These are phyloP conservation scores for Neogobius melanostomus DNA, from an alignment of 2,113 vertebrate genomes.

Conservation along the genomic window DNA sequence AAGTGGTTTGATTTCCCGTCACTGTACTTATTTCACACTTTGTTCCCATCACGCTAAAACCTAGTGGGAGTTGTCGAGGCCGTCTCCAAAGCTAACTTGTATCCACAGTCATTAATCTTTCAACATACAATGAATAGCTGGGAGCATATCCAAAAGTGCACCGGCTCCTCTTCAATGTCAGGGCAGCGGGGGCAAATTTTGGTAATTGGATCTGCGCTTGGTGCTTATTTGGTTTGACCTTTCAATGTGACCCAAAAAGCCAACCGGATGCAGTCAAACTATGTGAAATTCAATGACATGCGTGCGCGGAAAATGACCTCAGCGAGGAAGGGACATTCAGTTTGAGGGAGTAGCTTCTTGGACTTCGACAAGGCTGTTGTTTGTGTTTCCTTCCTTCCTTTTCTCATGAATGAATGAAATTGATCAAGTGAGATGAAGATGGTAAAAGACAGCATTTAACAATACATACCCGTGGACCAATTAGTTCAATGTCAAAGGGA, in stretches of 20 bases:
- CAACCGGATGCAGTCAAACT: conserved; percentile 45
- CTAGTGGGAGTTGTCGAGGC: conserved; percentile 20
- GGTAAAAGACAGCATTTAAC: neutral
- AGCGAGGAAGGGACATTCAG: conserved; percentile 61
- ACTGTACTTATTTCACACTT: neutral
- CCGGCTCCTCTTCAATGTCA: conserved; percentile 14
- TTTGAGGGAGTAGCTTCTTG: conserved; percentile 43
- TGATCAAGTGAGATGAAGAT: conserved; percentile 20
- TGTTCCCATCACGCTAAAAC: neutral
- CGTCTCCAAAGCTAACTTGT: conserved; percentile 5
- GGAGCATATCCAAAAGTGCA: conserved; percentile 23
- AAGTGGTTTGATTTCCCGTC: neutral
- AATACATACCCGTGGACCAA: neutral
- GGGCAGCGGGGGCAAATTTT: conserved; percentile 33
- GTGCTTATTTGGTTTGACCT: conserved; percentile 52
- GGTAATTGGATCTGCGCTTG: conserved; percentile 49
- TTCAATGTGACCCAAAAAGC: conserved; percentile 24
- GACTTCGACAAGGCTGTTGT: conserved; percentile 36
- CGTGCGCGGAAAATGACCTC: conserved; percentile 47
- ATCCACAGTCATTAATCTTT: conserved; percentile 47
- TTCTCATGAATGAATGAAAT: conserved; percentile 28
- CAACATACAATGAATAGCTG: conserved; percentile 21
- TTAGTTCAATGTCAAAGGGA: neutral
- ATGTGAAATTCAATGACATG: conserved; percentile 7
- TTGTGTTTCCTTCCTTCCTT: conserved; percentile 54